Evolutionary conservation across 2,888 invertebrate species (phyloP).

Genomic region (Parnassius glacialis): DNA sequence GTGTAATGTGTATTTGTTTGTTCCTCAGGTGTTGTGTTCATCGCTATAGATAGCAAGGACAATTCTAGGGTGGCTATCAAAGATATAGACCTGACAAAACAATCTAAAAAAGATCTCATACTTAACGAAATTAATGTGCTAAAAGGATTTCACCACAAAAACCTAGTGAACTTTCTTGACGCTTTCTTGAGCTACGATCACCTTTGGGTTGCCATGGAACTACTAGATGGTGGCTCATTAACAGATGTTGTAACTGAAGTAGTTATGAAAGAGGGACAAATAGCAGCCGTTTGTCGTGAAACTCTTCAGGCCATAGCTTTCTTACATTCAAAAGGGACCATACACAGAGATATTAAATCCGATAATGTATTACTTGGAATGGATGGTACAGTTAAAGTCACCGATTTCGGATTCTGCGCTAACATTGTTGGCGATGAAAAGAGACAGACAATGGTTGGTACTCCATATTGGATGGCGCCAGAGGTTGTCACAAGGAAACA

Average conservation of each 20-base stretch:
- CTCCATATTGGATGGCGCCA: conserved; percentile 99
- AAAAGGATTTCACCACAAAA: conserved; percentile 95
- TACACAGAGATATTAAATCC: conserved; percentile 98
- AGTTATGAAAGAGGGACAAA: conserved; percentile 97
- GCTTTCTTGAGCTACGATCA: conserved; percentile 95
- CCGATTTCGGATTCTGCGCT: conserved; percentile 99
- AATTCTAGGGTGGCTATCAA: conserved; percentile 94
- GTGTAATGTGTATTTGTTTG: conserved; percentile 15
- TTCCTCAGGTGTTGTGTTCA: conserved; percentile 90
- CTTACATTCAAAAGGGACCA: conserved; percentile 93
- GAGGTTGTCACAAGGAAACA: conserved; percentile 95
- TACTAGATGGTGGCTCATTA: conserved; percentile 95
- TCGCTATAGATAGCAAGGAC: conserved; percentile 88
- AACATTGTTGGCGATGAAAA: conserved; percentile 97
- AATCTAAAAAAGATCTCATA: conserved; percentile 97
- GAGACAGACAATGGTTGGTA: conserved; percentile 98
- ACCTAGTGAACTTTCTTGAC: conserved; percentile 97
- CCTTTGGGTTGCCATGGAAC: conserved; percentile 98
- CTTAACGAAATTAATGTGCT: conserved; percentile 96
- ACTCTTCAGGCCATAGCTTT: conserved; percentile 92
- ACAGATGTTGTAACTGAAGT: conserved; percentile 99
- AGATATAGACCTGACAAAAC: conserved; percentile 96
- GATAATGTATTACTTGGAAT: conserved; percentile 97
- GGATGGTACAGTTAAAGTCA: conserved; percentile 95
- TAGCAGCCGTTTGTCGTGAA: conserved; percentile 96